These are phyloP conservation scores for Liolophura sinensis DNA, from an alignment of 1,140 invertebrate genomes.

Conservation along the genomic window DNA sequence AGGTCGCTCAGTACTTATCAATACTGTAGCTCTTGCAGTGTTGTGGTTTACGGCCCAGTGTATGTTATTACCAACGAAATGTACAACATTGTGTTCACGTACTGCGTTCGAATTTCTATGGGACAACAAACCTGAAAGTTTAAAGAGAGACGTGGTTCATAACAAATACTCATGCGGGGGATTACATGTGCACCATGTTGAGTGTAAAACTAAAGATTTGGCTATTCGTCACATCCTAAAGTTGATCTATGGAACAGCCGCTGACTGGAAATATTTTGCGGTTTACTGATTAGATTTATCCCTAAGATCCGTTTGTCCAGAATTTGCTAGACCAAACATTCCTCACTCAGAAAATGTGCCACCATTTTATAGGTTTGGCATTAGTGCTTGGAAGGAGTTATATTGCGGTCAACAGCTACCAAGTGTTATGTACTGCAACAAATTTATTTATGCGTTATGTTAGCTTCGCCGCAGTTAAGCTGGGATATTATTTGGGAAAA, in stretches of 20 bases:
- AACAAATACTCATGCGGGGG: not conserved
- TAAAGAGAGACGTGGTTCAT: not conserved
- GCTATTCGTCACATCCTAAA: not conserved
- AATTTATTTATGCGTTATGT: not conserved
- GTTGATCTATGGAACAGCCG: not conserved
- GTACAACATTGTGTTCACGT: not conserved
- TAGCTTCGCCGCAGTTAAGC: not conserved
- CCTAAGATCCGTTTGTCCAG: not conserved
- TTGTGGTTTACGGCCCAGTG: no score
- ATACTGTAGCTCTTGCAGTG: not conserved
- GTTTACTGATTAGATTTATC: conserved; percentile 1
- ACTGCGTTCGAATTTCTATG: conserved; percentile 1
- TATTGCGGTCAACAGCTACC: no score
- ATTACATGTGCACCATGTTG: not conserved
- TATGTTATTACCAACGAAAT: not conserved
- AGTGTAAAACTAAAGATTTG: not conserved
- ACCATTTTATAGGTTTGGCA: no score
- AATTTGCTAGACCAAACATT: not conserved
- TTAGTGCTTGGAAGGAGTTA: no score
- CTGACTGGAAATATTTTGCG: not conserved
- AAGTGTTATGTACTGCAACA: not conserved
- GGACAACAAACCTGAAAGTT: not conserved
- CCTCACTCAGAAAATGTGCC: no score
- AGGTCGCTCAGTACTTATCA: not conserved
- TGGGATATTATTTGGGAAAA: not conserved